These are phyloP conservation scores for Ictalurus punctatus DNA, from an alignment of 2,113 vertebrate genomes.

Conservation along the genomic window DNA sequence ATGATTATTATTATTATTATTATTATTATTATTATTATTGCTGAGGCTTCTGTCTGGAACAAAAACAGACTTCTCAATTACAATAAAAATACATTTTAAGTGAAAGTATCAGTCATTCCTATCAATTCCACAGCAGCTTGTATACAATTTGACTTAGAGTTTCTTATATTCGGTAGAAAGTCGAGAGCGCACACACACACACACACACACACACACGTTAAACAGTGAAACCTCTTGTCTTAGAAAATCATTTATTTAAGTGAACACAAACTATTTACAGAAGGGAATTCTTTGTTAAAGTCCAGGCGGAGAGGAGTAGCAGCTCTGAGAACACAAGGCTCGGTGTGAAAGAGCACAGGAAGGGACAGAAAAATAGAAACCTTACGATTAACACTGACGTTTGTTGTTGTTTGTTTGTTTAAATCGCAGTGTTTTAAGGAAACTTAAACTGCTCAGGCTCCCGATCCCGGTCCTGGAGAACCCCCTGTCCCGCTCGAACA, in stretches of 20 bases:
- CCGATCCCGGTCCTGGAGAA: background rate
- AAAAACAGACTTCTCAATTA: background rate
- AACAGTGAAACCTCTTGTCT: slow-evolving; percentile 16
- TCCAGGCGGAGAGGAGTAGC: background rate
- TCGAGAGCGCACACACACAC: background rate
- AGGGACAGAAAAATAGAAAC: background rate
- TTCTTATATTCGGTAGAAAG: no score
- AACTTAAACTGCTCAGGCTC: background rate
- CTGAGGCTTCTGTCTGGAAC: background rate
- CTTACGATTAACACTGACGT: background rate
- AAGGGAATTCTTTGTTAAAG: background rate
- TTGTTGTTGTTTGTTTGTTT: background rate
- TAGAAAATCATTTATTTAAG: slow-evolving; percentile 54
- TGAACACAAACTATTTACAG: slow-evolving; percentile 38
- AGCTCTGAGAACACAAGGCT: background rate
- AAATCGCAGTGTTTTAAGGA: background rate
- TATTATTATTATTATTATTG: no score
- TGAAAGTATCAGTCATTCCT: background rate
- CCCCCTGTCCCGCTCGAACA: background rate
- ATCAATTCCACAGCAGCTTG: background rate
- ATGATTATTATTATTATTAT: no score
- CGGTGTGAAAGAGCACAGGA: background rate
- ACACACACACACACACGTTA: background rate
- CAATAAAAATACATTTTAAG: background rate
- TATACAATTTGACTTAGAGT: background rate